Evolutionary conservation across 2,113 vertebrate genomes (phyloP).

Genomic region (Chauna torquata): DNA sequence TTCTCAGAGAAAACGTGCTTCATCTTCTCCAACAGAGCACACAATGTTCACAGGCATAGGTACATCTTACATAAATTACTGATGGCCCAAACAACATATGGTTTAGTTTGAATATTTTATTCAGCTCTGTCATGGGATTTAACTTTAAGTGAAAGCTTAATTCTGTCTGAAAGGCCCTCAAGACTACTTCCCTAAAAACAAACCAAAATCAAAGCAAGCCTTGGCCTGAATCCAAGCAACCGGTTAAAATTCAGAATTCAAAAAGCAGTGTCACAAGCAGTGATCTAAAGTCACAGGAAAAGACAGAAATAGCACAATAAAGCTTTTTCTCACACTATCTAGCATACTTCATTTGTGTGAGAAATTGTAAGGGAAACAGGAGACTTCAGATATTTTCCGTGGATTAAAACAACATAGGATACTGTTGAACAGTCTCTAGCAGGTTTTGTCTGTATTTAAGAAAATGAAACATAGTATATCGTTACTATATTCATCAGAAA

Average conservation of each 20-base stretch:
- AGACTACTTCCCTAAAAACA: slow-evolving; percentile 33
- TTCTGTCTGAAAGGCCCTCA: slow-evolving; percentile 44
- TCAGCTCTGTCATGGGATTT: slow-evolving; percentile 39
- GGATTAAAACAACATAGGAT: not conserved
- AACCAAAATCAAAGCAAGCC: slow-evolving; percentile 29
- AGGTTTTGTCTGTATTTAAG: not conserved
- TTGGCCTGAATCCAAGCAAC: slow-evolving; percentile 3
- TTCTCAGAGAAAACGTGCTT: not conserved
- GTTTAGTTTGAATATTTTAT: slow-evolving; percentile 65
- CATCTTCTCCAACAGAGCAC: not conserved
- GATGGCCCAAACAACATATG: slow-evolving; percentile 62
- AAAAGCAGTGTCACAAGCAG: slow-evolving; percentile 28
- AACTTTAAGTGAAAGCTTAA: slow-evolving; percentile 39
- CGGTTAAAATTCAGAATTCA: slow-evolving; percentile 48
- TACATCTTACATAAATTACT: slow-evolving; percentile 42
- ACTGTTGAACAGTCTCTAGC: not conserved
- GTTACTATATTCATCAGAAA: not conserved
- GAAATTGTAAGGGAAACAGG: not conserved
- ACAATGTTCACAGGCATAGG: not conserved
- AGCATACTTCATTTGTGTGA: not conserved
- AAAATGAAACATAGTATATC: not conserved
- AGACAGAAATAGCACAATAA: slow-evolving; percentile 23
- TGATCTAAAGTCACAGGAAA: slow-evolving; percentile 4
- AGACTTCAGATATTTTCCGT: not conserved
- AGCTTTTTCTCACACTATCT: slow-evolving; percentile 18